Percentiles rank a stretch among this genome's conserved stretches.
These are phyloP conservation scores for Leptopilina boulardi DNA, from an alignment of 1,140 invertebrate genomes.

Conservation along the genomic window DNA sequence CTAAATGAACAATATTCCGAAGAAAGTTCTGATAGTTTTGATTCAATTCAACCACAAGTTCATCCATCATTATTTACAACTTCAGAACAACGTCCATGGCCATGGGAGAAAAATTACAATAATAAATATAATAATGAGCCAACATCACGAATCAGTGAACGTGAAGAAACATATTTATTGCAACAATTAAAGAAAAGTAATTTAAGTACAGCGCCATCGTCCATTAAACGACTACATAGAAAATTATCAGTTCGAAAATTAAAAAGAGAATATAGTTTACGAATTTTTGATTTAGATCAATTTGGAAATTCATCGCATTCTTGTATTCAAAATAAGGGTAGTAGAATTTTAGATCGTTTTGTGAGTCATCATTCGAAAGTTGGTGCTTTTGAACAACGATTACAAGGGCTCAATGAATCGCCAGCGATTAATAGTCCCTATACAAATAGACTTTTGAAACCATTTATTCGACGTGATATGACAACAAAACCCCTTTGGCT, in stretches of 20 bases:
- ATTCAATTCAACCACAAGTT: conserved; percentile 48
- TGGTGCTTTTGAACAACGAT: conserved; percentile 68
- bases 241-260: conserved; percentile 80
- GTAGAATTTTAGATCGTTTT: conserved; percentile 74
- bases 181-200: conserved; percentile 71
- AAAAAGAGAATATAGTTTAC: conserved; percentile 78
- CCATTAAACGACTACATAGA: conserved; percentile 75
- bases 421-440: conserved; percentile 79
- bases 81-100: conserved; percentile 52
- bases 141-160: conserved; percentile 74
- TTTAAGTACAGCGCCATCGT: conserved; percentile 66
- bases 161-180: conserved; percentile 78
- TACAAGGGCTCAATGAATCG: conserved; percentile 76
- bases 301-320: conserved; percentile 54
- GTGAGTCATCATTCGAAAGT: conserved; percentile 65
- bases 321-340: conserved; percentile 48
- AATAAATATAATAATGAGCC: neutral
- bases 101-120: conserved; percentile 60
- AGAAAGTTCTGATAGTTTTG: conserved; percentile 50
- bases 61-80: conserved; percentile 61
- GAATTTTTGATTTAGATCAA: conserved; percentile 78
- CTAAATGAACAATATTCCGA: conserved; percentile 35
- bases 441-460: conserved; percentile 83
- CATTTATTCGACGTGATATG: conserved; percentile 85
- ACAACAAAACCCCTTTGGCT: conserved; percentile 82